Percentiles rank a stretch among this genome's conserved stretches.
phyloP scores from a whole-genome alignment of 2,113 vertebrate genomes.

The Sturnus vulgaris region DNA sequence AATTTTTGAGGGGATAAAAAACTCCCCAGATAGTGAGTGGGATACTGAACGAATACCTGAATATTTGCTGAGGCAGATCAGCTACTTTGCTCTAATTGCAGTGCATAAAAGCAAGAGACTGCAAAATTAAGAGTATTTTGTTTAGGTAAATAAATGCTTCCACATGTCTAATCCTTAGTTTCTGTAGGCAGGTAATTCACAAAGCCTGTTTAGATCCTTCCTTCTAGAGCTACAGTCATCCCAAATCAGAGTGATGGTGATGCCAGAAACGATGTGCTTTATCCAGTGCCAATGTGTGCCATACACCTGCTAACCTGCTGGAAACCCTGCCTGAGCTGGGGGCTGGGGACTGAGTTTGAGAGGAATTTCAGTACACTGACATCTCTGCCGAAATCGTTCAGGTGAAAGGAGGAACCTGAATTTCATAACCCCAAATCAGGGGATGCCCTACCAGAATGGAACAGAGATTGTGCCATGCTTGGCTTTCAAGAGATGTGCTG shows the following conservation, averaged over 20 bases:
- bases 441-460: neutral
- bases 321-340: neutral
- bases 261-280: neutral
- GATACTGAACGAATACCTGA: neutral
- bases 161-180: neutral
- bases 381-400: neutral
- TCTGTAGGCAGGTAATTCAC: neutral
- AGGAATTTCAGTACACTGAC: neutral
- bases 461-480: neutral
- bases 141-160: conserved; percentile 33
- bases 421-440: neutral
- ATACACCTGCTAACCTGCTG: neutral
- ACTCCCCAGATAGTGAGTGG: neutral
- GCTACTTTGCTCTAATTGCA: neutral
- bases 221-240: neutral
- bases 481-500: neutral
- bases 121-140: neutral
- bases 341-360: neutral
- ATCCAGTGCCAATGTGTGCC: neutral
- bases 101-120: neutral
- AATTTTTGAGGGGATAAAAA: neutral
- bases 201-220: neutral
- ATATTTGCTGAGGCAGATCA: neutral
- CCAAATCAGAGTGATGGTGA: neutral
- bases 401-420: neutral